Evolutionary conservation across 2,888 invertebrate genomes (phyloP), one percentile per base, ranked within the genome.

Genomic region (Tenthredo distinguenda): DNA sequence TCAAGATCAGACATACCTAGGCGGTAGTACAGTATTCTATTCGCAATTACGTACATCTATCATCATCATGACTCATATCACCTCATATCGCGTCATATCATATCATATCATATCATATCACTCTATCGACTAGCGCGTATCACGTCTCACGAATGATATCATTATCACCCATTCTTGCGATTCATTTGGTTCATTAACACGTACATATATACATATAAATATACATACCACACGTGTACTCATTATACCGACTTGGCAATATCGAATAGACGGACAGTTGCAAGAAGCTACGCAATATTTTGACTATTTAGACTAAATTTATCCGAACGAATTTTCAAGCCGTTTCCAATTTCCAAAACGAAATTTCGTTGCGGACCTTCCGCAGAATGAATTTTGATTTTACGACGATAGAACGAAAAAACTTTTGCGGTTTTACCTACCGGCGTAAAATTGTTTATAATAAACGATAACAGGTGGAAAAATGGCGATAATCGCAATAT

Each of bases 61-160:
- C 34, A 18, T 34, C 68, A 18, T 12, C 10, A 68, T 34, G 68
- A 68, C 18, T 68, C 68, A 68, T 26, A 68, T 68, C 68, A 40
- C 62, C 26, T 81, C 81, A 81, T 81, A 81, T 81, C 81, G 40
- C 62, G 12, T 62, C 58, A 62, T 40, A 62, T 81, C 81, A 81
- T 40, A 34, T 62, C 58, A 62, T 40, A 81, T 79, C 79, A 62
- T 37, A 50, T 31, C 47, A 50, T 77, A 26, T 77, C 50, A 47
- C 18, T 62, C 1, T 62, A 58, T n/a, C n/a, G 37, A 62, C 37
- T 62, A 58, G 26, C 21, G 81, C 1, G 21, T 62, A 62, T 81
- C 62, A 58, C 15, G n/a, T 15, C 9, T 62, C 2, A 77, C 7
- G 34, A 77, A 55, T 2, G 7, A 77, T 55, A 50, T 9, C 55